These are phyloP conservation scores for Nautilus pompilius DNA, from an alignment of 1,140 invertebrate genomes.

Conservation along the genomic window DNA sequence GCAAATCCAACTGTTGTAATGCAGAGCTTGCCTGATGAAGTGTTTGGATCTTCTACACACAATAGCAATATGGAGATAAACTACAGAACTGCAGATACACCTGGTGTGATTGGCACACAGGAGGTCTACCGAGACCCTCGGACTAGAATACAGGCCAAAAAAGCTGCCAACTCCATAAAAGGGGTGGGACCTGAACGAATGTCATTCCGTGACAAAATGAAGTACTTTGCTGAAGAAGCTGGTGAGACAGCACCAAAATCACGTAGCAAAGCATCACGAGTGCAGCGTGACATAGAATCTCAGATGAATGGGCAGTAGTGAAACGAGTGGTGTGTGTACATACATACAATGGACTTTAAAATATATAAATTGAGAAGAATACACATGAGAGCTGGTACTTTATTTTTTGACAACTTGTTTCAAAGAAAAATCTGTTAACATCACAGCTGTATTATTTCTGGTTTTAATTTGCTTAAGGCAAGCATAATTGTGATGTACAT, in stretches of 20 bases:
- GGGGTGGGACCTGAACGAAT: constrained; percentile 34
- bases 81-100: constrained; percentile 32
- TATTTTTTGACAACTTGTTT: no score
- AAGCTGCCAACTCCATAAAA: constrained; percentile 25
- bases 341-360: no score
- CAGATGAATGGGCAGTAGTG: constrained; percentile 43
- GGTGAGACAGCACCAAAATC: constrained; percentile 52
- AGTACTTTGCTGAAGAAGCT: constrained; percentile 54
- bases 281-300: constrained; percentile 47
- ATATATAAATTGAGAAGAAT: no score
- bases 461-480: no score
- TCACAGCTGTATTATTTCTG: no score
- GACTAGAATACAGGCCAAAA: constrained; percentile 49
- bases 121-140: constrained; percentile 58
- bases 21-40: not conserved
- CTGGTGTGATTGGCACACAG: constrained; percentile 53
- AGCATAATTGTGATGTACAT: no score
- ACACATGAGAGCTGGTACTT: no score
- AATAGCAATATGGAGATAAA: constrained; percentile 19
- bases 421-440: no score
- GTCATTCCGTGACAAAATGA: constrained; percentile 58
- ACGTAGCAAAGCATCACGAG: constrained; percentile 49
- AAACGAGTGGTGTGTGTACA: no score
- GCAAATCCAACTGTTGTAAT: no score
- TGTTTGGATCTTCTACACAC: no score